Base-by-base conservation (phyloP, 92 coral and sea anemone genomes). In the Siderastrea radians region DNA sequence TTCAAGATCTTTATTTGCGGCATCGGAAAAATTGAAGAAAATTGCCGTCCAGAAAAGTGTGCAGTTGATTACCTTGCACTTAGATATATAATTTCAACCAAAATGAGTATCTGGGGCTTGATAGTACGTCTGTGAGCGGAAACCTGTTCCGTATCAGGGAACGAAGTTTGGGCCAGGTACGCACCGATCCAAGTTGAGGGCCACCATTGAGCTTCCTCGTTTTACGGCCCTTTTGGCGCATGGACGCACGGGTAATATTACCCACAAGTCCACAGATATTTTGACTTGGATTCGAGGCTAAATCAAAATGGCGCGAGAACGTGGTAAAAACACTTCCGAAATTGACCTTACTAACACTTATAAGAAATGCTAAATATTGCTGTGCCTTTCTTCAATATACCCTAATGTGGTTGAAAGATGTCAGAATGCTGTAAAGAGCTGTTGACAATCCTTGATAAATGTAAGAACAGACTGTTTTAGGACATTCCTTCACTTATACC, bases 391-490 rank as follows among this genome's bases (percentile, higher is more conserved):
- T 53, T 60, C 61, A 49, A 65, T 48, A 47, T 77, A 58, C 62
- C 68, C 19, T 73, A 54, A 73, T 51, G 77, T 62, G 91, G 43
- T 74, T 85, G 53, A 73, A 94, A 81, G 78, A 98, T 98, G 99
- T 88, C 99, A 82, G 99, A 98, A 76, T 98, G 99, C 81, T 98
- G 99, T 91, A 94, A 94, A 74, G 99, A 98, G 52, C 88, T 98
- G 78, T 91, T 98, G 84, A 66, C 90, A 82, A 93, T 97, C 53
- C 91, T 95, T 72, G 98, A 95, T 73, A 98, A 96, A 87, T 94
- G 99, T 95, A 88, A 92, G 98, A 57, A 14, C 50, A 44, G 60
- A 2, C 60, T n/a, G 38, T 62, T 26, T 10, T 6, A 17, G 17
- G 69, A 2, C 6, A 57, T 82, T 71, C 59, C 19, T n/a, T 8